phyloP scores from a whole-genome alignment of 2,113 vertebrate species.

The Columba livia region DNA sequence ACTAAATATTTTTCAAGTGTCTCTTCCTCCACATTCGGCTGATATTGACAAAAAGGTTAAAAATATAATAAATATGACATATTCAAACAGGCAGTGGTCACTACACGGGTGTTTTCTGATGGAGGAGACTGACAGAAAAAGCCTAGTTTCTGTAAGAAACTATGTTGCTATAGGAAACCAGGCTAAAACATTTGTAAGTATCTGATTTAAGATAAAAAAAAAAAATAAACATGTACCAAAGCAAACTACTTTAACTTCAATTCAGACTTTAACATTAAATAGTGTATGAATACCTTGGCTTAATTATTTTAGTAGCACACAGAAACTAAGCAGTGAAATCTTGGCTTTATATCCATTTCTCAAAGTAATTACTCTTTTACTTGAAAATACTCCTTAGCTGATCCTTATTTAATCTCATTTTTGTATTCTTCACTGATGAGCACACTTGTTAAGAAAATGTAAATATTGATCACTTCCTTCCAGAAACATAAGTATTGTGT shows the following conservation, averaged over 20 bases:
- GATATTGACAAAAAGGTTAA: neutral
- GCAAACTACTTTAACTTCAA: neutral
- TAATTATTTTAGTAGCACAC: neutral
- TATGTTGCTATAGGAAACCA: neutral
- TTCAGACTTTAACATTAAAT: neutral
- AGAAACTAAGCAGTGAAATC: neutral
- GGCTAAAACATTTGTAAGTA: neutral
- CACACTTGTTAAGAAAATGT: neutral
- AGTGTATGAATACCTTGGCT: accelerated
- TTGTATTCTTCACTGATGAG: neutral
- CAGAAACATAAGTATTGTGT: neutral
- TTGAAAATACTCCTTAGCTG: neutral
- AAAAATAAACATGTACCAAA: neutral
- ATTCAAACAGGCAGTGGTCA: neutral
- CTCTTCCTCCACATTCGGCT: neutral
- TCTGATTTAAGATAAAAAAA: neutral
- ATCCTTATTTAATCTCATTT: neutral
- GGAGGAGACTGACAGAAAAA: neutral
- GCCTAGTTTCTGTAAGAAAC: neutral
- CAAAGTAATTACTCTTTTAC: neutral
- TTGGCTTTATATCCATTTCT: neutral
- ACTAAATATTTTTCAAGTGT: neutral
- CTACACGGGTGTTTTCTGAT: neutral
- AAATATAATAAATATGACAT: neutral
- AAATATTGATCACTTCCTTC: neutral